Evolutionary conservation across 2,113 vertebrate genomes (phyloP).

Genomic region (Antechinus stuartii): DNA sequence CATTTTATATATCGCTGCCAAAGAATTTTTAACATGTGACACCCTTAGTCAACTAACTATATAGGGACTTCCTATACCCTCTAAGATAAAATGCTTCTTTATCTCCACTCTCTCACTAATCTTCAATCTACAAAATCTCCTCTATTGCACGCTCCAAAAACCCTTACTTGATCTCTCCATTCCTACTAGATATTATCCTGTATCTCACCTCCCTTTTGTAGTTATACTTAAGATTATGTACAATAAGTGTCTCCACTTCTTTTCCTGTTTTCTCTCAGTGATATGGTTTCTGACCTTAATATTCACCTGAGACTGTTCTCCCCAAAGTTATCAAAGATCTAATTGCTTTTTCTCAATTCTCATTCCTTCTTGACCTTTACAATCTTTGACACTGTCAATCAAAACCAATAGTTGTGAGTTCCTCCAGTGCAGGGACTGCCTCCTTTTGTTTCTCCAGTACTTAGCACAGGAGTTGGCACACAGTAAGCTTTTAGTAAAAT

Average conservation of each 20-base stretch:
- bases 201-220: neutral
- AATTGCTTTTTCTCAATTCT: neutral
- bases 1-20: neutral
- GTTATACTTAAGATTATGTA: neutral
- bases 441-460: neutral
- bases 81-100: neutral
- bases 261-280: neutral
- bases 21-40: neutral
- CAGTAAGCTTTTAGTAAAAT: no score
- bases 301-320: neutral
- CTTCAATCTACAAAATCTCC: neutral
- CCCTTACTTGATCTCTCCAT: neutral
- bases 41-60: neutral
- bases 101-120: neutral
- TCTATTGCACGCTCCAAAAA: no score
- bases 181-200: neutral
- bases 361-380: neutral
- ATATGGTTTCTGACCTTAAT: neutral
- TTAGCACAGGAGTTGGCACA: neutral
- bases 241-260: neutral
- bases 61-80: neutral
- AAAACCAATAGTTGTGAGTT: neutral
- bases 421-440: neutral
- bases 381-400: neutral
- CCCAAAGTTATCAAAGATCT: neutral